A percentile compares a stretch with the other conserved stretches of the same genome.
These are phyloP conservation scores for Odontomyia ornata DNA, from an alignment of 2,888 invertebrate species.

Conservation along the genomic window DNA sequence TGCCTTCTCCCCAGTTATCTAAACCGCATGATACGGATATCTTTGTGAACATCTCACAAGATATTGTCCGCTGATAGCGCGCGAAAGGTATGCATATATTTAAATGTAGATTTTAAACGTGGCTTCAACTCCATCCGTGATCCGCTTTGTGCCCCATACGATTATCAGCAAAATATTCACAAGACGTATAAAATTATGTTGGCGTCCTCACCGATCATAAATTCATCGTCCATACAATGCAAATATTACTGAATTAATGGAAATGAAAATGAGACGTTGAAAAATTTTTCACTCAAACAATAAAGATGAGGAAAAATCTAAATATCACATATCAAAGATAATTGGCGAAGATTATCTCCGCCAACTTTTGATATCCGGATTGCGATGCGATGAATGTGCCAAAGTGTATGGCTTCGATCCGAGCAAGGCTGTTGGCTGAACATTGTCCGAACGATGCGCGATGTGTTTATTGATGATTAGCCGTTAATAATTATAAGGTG, in stretches of 20 bases:
- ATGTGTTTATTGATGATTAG: conserved; percentile 13
- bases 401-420: neutral
- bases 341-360: neutral
- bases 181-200: conserved; percentile 26
- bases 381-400: conserved; percentile 27
- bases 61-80: neutral
- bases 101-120: neutral
- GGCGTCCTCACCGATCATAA: conserved; percentile 1
- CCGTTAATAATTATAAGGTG: conserved; percentile 25
- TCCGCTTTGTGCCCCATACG: conserved; percentile 12
- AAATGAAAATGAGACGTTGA: neutral
- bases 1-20: neutral
- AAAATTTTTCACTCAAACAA: neutral
- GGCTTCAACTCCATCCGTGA: conserved; percentile 12
- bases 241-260: neutral
- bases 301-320: conserved; percentile 3
- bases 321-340: neutral
- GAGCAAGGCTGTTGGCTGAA: conserved; percentile 26
- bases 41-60: neutral
- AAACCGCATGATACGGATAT: neutral
- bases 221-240: neutral
- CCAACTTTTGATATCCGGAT: conserved; percentile 17
- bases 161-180: conserved; percentile 4
- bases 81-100: neutral
- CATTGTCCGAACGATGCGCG: neutral